Conservation (phyloP, 2,113 vertebrate genomes). For the Speoplatyrhinus poulsoni region DNA sequence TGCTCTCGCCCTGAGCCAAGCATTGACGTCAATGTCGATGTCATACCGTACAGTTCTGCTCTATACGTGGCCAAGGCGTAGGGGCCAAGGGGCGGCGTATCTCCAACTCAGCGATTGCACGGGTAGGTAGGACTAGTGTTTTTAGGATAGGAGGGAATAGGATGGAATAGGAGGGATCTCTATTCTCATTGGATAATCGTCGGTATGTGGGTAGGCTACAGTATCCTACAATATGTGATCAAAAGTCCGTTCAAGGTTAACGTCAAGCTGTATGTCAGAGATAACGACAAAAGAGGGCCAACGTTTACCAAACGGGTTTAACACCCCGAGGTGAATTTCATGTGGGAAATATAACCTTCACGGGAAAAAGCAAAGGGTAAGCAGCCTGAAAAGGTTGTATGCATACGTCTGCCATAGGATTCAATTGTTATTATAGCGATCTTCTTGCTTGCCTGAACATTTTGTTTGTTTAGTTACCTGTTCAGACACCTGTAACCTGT, state of each 20-base stretch:
- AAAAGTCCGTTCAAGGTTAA: slow-evolving; percentile 18
- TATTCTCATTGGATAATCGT: slow-evolving; percentile 7
- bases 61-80: slow-evolving; percentile 41
- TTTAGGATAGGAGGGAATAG: not conserved
- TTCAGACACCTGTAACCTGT: not conserved
- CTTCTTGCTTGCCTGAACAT: not conserved
- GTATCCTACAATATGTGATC: not conserved
- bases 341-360: slow-evolving; percentile 2
- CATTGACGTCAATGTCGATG: slow-evolving; percentile 74
- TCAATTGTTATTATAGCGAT: slow-evolving; percentile 6
- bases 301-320: too few species aligned
- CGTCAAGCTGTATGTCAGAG: slow-evolving; percentile 4
- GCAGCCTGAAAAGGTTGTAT: slow-evolving; percentile 4
- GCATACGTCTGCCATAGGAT: not conserved
- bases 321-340: too few species aligned
- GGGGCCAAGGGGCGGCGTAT: slow-evolving; percentile 15
- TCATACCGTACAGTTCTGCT: not conserved
- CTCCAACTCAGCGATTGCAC: slow-evolving; percentile 24
- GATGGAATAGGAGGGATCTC: not conserved
- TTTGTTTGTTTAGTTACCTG: not conserved
- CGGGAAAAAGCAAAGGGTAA: slow-evolving; percentile 27
- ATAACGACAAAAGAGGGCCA: too few species aligned
- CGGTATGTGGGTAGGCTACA: not conserved
- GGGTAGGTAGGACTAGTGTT: not conserved
- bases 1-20: slow-evolving; percentile 10